These are phyloP conservation scores for Aptenodytes forsteri DNA, from an alignment of 2,113 vertebrate species.

Conservation along the genomic window DNA sequence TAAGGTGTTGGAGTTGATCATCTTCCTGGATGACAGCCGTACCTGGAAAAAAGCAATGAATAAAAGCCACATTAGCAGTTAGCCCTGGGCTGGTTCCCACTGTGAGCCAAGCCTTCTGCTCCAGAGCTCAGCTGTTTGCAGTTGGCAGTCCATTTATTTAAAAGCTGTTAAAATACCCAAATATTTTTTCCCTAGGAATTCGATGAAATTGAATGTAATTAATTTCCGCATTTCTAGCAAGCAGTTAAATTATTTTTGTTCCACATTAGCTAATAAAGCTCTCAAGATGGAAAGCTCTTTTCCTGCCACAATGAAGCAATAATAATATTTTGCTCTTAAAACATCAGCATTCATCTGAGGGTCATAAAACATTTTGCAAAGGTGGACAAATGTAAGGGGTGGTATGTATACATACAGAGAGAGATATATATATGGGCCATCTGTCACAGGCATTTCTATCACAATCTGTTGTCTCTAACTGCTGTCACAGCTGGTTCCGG, in stretches of 20 bases:
- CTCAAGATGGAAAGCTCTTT: not conserved
- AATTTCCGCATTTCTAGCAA: not conserved
- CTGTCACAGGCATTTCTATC: not conserved
- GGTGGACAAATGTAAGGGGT: not conserved
- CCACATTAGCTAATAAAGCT: not conserved
- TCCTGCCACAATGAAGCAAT: not conserved
- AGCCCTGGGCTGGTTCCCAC: conserved; percentile 1
- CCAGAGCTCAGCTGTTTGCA: conserved; percentile 2
- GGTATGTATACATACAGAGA: not conserved
- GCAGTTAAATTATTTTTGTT: not conserved
- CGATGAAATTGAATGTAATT: not conserved
- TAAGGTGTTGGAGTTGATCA: conserved; percentile 36
- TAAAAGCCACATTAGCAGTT: not conserved
- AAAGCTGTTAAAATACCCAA: conserved; percentile 12
- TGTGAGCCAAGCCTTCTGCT: not conserved
- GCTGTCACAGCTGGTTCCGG: conserved; percentile 3
- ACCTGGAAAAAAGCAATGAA: conserved; percentile 7
- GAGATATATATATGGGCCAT: not conserved
- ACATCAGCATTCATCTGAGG: not conserved
- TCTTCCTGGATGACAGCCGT: conserved; percentile 7
- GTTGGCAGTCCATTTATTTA: conserved; percentile 26
- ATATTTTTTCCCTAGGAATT: not conserved
- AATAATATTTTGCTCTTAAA: not conserved
- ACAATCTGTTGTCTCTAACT: not conserved
- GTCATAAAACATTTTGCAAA: not conserved